Base-by-base conservation (phyloP, 1,140 invertebrate species). In the Zaprionus gabonicus region DNA sequence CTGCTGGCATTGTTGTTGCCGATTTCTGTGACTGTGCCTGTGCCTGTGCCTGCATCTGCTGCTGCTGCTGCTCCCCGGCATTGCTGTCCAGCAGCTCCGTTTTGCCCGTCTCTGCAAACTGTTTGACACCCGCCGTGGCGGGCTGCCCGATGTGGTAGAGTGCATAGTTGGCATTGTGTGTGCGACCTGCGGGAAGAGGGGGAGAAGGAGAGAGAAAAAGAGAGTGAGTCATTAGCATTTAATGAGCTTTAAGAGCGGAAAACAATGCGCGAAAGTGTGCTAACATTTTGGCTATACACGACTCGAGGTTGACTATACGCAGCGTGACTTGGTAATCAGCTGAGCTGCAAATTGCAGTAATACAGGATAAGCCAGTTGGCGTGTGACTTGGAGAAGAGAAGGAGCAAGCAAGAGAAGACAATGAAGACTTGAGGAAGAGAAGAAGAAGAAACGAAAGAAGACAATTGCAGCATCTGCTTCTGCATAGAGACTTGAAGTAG, bases 21-120 rank as follows among this genome's bases (percentile, higher is more conserved):
- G 76, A 70, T 76, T 72, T 76, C 36, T 79, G 20, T 20, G 20
- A 0, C 20, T 20, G 81, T 20, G 20, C 20, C 20, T 20, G 81
- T 59, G 70, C 58, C 34, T 79, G 81, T 58, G 76, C 78, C 51
- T 82, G 83, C 78, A 90, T 85, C 55, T 82, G 81, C 41, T 83
- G 78, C 66, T 92, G 91, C 74, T 92, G 91, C 74, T 92, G 85
- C 17, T 92, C 94, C 76, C 93, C 94, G 67, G 81, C 94, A 93
- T 84, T 93, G 84, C 68, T 94, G 68, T 98, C 96, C 63, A 98
- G 93, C 7, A 95, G 93, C 75, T 96, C 95, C 1, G 95, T 94
- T 63, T 96, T 94, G 20, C 97, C 97, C 36, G 95, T 95, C 93
- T 99, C 97, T 10, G 97, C 96, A 91, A 98, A 98, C 80, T 96